Base-by-base conservation (phyloP, 2,113 vertebrate species). In the Thamnophis sirtalis region DNA sequence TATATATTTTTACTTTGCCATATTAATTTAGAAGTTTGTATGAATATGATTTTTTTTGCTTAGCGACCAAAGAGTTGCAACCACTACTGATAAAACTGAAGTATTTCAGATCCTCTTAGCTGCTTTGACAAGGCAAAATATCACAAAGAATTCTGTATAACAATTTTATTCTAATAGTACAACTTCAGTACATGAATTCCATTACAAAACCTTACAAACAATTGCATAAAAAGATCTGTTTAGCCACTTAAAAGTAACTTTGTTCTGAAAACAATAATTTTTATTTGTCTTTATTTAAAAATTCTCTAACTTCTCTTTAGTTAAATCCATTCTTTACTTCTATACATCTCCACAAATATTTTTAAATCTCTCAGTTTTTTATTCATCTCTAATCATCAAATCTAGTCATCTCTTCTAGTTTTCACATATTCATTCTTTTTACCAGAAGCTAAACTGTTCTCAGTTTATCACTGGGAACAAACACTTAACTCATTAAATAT, bases 11-110 rank as follows among this genome's bases (percentile, higher is more conserved):
- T 87, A 84, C 89, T 93, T 89, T 95, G 6, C 73, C 92, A 92
- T 87, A 95, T 89, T 93, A 95, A 95, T 63, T 89, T 51, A 51
- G 93, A 95, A 95, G 89, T 94, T 94, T 96, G 94, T 80, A 90
- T 90, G 92, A 94, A n/a, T 3, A 80, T 91, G 43, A 94, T 73
- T 63, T 55, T 28, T 93, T 24, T 73, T 91, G 56, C 92, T 53
- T 91, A 93, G 49, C 26, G 63, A 86, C 33, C 93, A 56, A 93
- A 91, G 28, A 91, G 92, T 43, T 43, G 43, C 90, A 93, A 4
- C 43, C 84, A 95, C 58, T 55, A 55, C 17, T 58, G 68, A 92
- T 92, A 43, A 86, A 17, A 84, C 56, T 22, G n/a, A 84, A 55
- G 43, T 43, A 56, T 88, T 93, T 58, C 73, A 86, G 38, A 33